These are phyloP conservation scores for Acanthacorydalis orientalis DNA, from an alignment of 2,888 invertebrate species.

Conservation along the genomic window DNA sequence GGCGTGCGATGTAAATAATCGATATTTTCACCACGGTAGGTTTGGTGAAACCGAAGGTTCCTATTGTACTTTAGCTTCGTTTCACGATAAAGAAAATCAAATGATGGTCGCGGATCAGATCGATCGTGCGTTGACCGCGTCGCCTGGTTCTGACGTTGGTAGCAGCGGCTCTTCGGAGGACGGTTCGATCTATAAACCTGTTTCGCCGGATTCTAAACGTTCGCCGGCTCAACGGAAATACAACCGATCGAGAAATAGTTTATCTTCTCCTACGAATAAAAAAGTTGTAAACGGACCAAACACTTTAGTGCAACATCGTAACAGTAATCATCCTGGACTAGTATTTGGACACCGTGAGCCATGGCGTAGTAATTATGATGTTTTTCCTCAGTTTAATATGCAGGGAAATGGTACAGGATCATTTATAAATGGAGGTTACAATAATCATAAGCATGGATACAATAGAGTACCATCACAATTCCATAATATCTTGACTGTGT, in stretches of 20 bases:
- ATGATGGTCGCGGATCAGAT: background rate
- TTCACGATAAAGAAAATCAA: conserved; percentile 24
- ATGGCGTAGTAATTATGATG: background rate
- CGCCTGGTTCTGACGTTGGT: conserved; percentile 10
- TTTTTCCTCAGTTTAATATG: conserved; percentile 1
- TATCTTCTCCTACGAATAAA: too few species aligned
- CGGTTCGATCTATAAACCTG: background rate
- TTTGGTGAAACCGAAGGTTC: conserved; percentile 44
- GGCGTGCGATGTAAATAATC: background rate
- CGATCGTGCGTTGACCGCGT: conserved; percentile 8
- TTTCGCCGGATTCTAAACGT: too few species aligned
- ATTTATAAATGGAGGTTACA: background rate
- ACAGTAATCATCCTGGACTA: background rate
- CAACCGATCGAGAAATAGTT: too few species aligned
- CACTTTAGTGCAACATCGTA: background rate
- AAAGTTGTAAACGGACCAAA: background rate
- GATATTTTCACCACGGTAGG: conserved; percentile 22
- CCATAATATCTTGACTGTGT: conserved; percentile 3
- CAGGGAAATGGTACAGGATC: background rate
- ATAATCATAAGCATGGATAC: background rate
- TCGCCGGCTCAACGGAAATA: too few species aligned
- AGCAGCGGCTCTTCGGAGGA: background rate
- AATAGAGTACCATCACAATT: background rate
- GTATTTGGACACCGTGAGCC: background rate
- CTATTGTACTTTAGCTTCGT: conserved; percentile 41